Evolutionary conservation across 2,797 vertebrate genomes (phyloP), one percentile per base, ranked within the genome.

Genomic region (Schizopygopsis pylzovi): DNA sequence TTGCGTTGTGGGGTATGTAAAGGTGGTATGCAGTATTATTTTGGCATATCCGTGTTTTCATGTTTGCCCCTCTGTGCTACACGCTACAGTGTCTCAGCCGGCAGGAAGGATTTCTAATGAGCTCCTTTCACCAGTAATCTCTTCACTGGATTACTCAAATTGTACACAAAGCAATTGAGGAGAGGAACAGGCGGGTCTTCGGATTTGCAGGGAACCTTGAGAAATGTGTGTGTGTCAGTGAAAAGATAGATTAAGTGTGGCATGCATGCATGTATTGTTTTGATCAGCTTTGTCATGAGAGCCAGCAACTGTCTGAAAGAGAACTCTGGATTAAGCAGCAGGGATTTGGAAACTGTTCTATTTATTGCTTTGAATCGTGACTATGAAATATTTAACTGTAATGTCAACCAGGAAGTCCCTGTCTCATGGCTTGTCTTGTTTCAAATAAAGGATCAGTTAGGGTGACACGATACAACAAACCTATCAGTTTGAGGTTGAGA

Each of bases 121-220:
- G 85, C 81, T 59, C 77, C 84, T 87, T 82, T 90, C 61, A n/a
- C 45, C 20, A 6, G 61, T 89, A 88, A 89, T 90, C 83, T 85
- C 88, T 82, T 90, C 85, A 89, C 81, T 76, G 87, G 87, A 89
- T 89, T 90, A 83, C 76, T 82, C 73, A 63, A 84, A 75, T 77
- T 86, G 68, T 88, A 71, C 67, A 87, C 84, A 83, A 82, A 81
- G 86, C 70, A 84, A 52, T 12, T 6, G 39, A 80, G 61, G 39
- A 80, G 61, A 73, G 16, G n/a, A 79, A 77, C 71, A 68, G 70
- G 25, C 13, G 16, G 22, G 39, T 85, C 61, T 37, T 79, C 5
- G 76, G 49, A 83, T 84, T 73, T 80, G 61, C 67, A 52, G 79
- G 54, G 65, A 70, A 72, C 67, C 63, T 87, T 76, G 43, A 82